These are phyloP conservation scores for Drosophila tanythrix DNA, from an alignment of 2,888 invertebrate genomes.

Conservation along the genomic window DNA sequence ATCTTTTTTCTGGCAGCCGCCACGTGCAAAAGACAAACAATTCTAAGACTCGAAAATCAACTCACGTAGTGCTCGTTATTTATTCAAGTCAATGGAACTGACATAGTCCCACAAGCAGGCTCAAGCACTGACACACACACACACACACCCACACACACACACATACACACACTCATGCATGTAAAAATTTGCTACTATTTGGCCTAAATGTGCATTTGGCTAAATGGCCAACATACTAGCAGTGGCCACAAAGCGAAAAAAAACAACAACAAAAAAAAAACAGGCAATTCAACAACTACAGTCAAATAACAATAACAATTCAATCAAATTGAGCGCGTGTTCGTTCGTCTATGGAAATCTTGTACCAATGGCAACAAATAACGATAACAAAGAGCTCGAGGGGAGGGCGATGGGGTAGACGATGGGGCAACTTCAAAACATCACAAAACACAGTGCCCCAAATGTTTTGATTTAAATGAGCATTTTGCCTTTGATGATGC, in stretches of 20 bases:
- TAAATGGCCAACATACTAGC: slow-evolving; percentile 53
- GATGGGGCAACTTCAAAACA: slow-evolving; percentile 39
- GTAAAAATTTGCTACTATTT: slow-evolving; percentile 49
- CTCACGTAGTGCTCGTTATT: slow-evolving; percentile 71
- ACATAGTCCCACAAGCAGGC: slow-evolving; percentile 39
- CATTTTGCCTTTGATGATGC: slow-evolving; percentile 6
- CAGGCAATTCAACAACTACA: slow-evolving; percentile 32
- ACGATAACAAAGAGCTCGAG: slow-evolving; percentile 11
- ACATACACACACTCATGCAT: neutral
- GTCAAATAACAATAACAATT: slow-evolving; percentile 72
- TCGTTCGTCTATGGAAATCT: slow-evolving; percentile 59
- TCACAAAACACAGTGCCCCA: slow-evolving; percentile 17
- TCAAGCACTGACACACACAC: slow-evolving; percentile 15
- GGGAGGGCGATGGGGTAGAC: neutral
- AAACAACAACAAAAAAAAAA: neutral
- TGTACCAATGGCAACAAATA: slow-evolving; percentile 52
- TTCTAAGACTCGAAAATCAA: slow-evolving; percentile 59
- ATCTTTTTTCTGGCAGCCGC: slow-evolving; percentile 42
- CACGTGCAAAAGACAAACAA: slow-evolving; percentile 59
- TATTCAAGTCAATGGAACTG: slow-evolving; percentile 67
- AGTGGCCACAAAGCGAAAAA: slow-evolving; percentile 44
- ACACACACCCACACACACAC: slow-evolving; percentile 15
- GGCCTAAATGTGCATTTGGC: slow-evolving; percentile 70
- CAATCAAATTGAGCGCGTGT: slow-evolving; percentile 69
- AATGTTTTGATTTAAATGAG: slow-evolving; percentile 67